Evolutionary conservation across 2,113 vertebrate species (phyloP), one percentile per base, ranked within the genome.

Genomic region (Chrysochloris asiatica): DNA sequence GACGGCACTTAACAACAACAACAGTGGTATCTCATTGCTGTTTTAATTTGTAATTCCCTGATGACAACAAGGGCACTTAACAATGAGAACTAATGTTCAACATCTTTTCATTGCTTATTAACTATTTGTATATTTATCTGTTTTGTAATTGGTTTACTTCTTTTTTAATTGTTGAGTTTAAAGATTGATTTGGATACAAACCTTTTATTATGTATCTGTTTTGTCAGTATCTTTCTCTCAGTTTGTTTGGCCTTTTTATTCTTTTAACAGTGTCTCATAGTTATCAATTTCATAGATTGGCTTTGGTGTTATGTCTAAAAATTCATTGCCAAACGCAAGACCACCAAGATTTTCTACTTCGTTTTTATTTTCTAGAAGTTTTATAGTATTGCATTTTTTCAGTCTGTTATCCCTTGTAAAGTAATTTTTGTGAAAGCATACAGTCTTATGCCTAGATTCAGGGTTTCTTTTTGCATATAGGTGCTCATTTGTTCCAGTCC

Each of bases 81-180:
- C 19, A 56, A 48, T 47, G 56, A 69, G 24, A 48, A 65, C 50
- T 50, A 36, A 38, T 14, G 38, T 72, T 82, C 78, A 41, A 26
- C 45, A 14, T 86, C 24, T 88, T 85, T 93, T 89, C 11, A 50
- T 48, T 78, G 54, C 36, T 63, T 52, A 0, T 47, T 92, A 88
- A 76, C n/a, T 50, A 7, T 79, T 8, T 88, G 21, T 65, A 3
- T 72, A 45, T 78, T 17, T 83, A 56, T 36, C 63, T 56, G 28
- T 48, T 22, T 92, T 83, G 63, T 61, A 77, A 61, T 67, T 63
- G 43, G 26, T 17, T 84, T 71, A 28, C 76, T 63, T 78, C 36
- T 73, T 67, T n/a, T n/a, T n/a, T n/a, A n/a, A 36, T n/a, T 79
- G 63, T 88, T 86, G 59, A 86, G 13, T 96, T 69, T 86, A 83